Percentiles rank a stretch among this genome's conserved stretches.
Evolutionary conservation across 2,888 invertebrate species (phyloP).

Genomic region (Sphinx pinastri): DNA sequence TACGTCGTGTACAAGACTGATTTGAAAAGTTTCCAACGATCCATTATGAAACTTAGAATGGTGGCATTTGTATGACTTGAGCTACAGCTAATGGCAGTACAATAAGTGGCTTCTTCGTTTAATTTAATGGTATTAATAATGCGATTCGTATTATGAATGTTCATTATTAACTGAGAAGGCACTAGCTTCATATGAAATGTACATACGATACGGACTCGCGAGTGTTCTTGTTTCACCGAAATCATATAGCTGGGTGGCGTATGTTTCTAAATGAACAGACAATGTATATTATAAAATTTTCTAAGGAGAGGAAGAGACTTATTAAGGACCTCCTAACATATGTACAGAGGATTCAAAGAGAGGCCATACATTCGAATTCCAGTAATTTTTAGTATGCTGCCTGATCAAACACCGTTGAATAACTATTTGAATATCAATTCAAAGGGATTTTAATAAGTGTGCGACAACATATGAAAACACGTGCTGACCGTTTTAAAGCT

Average conservation of each 20-base stretch:
- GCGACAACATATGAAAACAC: not conserved
- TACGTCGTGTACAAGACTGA: slow-evolving; percentile 47
- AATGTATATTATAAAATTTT: too few species aligned
- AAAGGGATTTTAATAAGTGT: slow-evolving; percentile 1
- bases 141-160: not conserved
- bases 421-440: slow-evolving; percentile 9
- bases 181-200: too few species aligned
- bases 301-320: too few species aligned
- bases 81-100: slow-evolving; percentile 1
- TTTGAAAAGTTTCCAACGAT: slow-evolving; percentile 43
- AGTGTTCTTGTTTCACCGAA: too few species aligned
- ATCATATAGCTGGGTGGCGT: too few species aligned
- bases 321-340: too few species aligned
- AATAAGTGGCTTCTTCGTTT: not conserved
- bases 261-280: too few species aligned
- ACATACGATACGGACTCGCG: too few species aligned
- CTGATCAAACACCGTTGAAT: not conserved
- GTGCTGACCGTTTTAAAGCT: slow-evolving; percentile 5
- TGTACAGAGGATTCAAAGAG: too few species aligned
- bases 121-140: not conserved
- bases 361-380: too few species aligned
- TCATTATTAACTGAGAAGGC: too few species aligned
- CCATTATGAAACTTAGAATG: slow-evolving; percentile 19
- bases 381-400: too few species aligned
- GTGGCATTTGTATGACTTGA: not conserved